A percentile compares a stretch with the other conserved stretches of the same genome.
Evolutionary conservation across 2,888 invertebrate genomes (phyloP).

Genomic region (Tuberolachnus salignus): DNA sequence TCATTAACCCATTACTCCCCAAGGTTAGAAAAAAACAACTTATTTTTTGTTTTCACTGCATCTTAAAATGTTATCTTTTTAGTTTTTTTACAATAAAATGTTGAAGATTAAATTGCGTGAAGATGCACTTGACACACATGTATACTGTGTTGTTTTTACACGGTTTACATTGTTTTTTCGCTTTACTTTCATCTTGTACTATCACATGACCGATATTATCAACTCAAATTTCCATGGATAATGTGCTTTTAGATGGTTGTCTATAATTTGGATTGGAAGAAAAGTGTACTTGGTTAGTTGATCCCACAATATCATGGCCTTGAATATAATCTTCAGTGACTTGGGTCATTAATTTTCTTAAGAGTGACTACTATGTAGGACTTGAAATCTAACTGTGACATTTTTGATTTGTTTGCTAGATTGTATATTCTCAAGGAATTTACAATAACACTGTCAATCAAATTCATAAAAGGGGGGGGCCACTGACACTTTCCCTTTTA

Average conservation of each 20-base stretch:
- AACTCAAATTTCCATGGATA: slow-evolving; percentile 26
- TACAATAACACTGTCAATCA: too few relatives aligned
- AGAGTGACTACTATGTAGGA: slow-evolving; percentile 12
- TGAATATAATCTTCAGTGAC: neutral
- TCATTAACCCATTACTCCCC: too few relatives aligned
- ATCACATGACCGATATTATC: slow-evolving; percentile 27
- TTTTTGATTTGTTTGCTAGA: too few relatives aligned
- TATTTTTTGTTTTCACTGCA: too few relatives aligned
- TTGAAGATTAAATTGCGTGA: neutral
- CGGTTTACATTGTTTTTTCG: slow-evolving; percentile 22
- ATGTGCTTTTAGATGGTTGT: slow-evolving; percentile 23
- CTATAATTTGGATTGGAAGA: slow-evolving; percentile 12
- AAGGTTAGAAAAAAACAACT: too few relatives aligned
- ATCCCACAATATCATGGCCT: slow-evolving; percentile 1
- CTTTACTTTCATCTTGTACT: slow-evolving; percentile 23
- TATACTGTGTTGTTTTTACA: slow-evolving; percentile 29
- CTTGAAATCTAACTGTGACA: slow-evolving; percentile 17
- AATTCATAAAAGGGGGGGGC: slow-evolving; percentile 51
- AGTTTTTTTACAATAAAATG: slow-evolving; percentile 6
- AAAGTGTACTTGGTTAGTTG: slow-evolving; percentile 42
- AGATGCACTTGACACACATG: slow-evolving; percentile 31
- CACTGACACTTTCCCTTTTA: slow-evolving; percentile 50
- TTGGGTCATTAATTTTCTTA: slow-evolving; percentile 6
- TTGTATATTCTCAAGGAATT: too few relatives aligned
- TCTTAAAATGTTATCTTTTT: neutral